Evolutionary conservation across 2,888 invertebrate species (phyloP).

Genomic region (Crossocerus cetratus): DNA sequence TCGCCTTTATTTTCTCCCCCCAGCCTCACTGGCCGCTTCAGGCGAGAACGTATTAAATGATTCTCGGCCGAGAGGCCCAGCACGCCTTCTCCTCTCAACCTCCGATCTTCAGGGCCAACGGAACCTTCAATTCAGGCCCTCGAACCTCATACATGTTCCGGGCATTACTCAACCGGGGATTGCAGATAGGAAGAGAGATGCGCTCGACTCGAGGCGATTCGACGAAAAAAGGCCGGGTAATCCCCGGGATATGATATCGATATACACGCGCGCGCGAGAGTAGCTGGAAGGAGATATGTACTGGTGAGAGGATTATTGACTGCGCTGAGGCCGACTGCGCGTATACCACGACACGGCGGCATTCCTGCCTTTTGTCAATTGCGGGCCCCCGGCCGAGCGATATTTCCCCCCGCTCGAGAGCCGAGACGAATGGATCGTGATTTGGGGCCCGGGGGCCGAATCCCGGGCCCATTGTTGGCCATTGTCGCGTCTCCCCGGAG

Average conservation of each 20-base stretch:
- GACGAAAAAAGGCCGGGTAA: background rate
- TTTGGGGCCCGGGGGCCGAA: conserved; percentile 33
- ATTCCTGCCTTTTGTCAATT: conserved; percentile 38
- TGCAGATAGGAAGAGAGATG: too few relatives aligned
- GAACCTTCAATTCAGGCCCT: conserved; percentile 5
- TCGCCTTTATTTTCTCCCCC: conserved; percentile 21
- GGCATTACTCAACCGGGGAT: too few relatives aligned
- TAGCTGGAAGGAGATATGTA: background rate
- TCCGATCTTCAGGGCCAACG: conserved; percentile 2
- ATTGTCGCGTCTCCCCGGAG: conserved; percentile 47
- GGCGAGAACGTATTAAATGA: conserved; percentile 28
- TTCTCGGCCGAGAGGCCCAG: background rate
- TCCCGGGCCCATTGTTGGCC: conserved; percentile 37
- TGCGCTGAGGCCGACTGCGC: conserved; percentile 10
- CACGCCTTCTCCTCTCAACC: background rate
- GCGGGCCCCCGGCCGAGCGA: conserved; percentile 41
- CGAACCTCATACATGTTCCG: too few relatives aligned
- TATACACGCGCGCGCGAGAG: background rate
- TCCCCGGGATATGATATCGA: background rate
- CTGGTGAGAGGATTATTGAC: background rate
- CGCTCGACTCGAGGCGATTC: too few relatives aligned
- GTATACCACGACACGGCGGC: conserved; percentile 4
- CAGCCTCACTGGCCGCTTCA: conserved; percentile 4
- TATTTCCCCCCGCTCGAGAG: conserved; percentile 40
- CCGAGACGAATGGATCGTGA: conserved; percentile 53